Base-by-base conservation (phyloP, 2,888 invertebrate species). In the Metalampra italica region DNA sequence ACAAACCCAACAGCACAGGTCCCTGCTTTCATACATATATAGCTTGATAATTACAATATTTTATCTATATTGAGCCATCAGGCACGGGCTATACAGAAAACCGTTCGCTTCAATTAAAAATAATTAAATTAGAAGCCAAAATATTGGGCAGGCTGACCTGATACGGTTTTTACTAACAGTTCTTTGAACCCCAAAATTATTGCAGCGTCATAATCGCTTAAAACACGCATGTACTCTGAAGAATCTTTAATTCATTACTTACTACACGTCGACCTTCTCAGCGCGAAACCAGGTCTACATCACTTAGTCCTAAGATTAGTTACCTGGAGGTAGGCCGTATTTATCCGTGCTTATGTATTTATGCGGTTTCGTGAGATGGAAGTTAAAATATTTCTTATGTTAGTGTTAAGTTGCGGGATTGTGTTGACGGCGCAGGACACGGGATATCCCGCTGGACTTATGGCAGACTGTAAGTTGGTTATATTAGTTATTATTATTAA, bases 391-490 rank as follows among this genome's bases (percentile, higher is more conserved):
- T 41, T 60, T 32, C 22, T 60, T 22, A 29, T 60, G 13, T 46
- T 62, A 29, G 52, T 59, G 45, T 14, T 39, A 8, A 14, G 13
- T 9, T 39, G 49, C 59, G 46, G 56, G 34, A 49, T 62, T 29
- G 60, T 52, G 47, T 37, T 60, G 12, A 66, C 62, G 3, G 54
- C 56, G 1, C 60, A 68, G 15, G 73, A 82, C 37, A 72, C 72
- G 1, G 85, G 82, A 2, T 65, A 65, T 49, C 83, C 86, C 0
- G 77, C 77, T 0, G 86, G 86, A 7, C 63, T 75, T 29, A 75
- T 86, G 77, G 75, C 82, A 1, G 77, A 85, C 29, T 87, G 86
- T 85, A 55, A 78, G 82, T 75, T 36, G 22, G n/a, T n/a, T n/a
- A n/a, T n/a, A n/a, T n/a, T n/a, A 48, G 9, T 45, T 34, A 39